Base-by-base conservation (phyloP, 2,113 vertebrate species). In the Microtus montanus region DNA sequence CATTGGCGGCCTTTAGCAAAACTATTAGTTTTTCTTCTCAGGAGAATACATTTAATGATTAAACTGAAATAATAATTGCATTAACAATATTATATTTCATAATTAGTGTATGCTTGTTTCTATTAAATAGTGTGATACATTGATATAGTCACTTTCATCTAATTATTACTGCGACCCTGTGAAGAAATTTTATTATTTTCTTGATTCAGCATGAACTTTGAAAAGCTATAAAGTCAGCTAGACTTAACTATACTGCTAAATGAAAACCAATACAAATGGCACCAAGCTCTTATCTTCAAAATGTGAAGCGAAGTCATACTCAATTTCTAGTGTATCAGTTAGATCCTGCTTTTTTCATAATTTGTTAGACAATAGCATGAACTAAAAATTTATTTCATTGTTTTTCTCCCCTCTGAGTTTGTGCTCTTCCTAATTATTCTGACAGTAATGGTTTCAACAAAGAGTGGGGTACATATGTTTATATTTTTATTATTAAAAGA, bases 21-120 rank as follows among this genome's bases (percentile, higher is more conserved):
- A 30, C n/a, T 47, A 30, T 64, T 49, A 28, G 35, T 7, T 38
- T 92, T 41, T 47, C 15, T 52, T 47, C 44, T 24, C 8, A 24
- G 93, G 35, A 44, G 54, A 28, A 20, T 80, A 80, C 66, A 77
- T 71, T 2, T 71, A 91, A 90, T 86, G 78, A 94, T 38, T 91
- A 19, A 9, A 93, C 38, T 90, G 13, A 83, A 94, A 89, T 30
- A 22, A 33, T 58, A 26, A 79, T 83, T 78, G 47, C 44, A 66
- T 71, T 84, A 83, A 22, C 80, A 90, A 61, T 95, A 78, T 75
- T 91, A 12, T 15, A 90, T 54, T 89, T 87, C 79, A 10, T 82
- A 78, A 44, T 80, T 91, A 78, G n/a, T 66, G 12, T 83, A 52
- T 49, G 30, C 3, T 66, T 70, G 41, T 5, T 4, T 71, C 2